Percentiles rank a stretch among this genome's conserved stretches.
phyloP scores from a whole-genome alignment of 2,888 invertebrate genomes.

The Eristalis arbustorum region DNA sequence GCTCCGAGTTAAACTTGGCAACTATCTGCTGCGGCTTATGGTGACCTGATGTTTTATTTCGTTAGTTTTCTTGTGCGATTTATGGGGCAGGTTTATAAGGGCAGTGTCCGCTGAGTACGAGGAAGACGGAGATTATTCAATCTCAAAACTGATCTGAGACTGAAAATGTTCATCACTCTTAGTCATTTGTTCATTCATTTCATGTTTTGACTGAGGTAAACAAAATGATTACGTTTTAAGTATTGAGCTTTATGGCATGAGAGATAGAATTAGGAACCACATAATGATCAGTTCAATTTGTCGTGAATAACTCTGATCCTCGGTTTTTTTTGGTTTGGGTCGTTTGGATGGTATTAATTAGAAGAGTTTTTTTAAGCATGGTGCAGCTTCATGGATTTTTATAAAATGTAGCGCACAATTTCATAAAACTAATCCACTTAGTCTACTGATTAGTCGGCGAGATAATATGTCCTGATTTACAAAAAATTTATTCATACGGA shows the following conservation, averaged over 20 bases:
- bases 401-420: no score
- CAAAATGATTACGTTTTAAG: neutral
- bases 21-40: neutral
- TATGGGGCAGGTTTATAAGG: neutral
- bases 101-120: neutral
- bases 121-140: neutral
- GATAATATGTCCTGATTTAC: no score
- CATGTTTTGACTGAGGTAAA: neutral
- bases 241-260: neutral
- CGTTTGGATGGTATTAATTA: no score
- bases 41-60: neutral
- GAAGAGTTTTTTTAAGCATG: no score
- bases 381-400: no score
- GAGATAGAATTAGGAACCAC: neutral
- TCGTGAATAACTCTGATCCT: neutral
- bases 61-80: neutral
- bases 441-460: no score
- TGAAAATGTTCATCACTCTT: neutral
- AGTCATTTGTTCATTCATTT: neutral
- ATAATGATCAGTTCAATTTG: neutral
- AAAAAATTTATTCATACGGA: no score
- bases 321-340: neutral
- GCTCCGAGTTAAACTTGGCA: neutral
- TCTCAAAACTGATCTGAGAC: neutral
- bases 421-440: no score